phyloP scores from a whole-genome alignment of 2,888 invertebrate genomes.

The Scaptomyza caliginosa region DNA sequence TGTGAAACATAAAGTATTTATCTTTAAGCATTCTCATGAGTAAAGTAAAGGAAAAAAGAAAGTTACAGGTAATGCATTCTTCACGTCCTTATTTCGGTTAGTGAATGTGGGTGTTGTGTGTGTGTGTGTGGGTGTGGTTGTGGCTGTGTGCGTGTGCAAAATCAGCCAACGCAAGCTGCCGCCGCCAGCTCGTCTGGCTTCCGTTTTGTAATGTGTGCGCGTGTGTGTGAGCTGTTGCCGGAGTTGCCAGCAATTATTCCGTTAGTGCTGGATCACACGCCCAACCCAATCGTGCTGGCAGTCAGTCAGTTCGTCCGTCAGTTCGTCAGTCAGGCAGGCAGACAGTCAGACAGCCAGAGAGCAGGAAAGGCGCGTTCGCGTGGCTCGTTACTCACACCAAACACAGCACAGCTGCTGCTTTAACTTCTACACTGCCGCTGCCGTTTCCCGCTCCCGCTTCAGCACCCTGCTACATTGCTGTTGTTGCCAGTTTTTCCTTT shows the following conservation, averaged over 20 bases:
- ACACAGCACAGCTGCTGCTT: slow-evolving; percentile 65
- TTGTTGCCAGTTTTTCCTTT: slow-evolving; percentile 24
- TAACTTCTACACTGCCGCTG: not conserved
- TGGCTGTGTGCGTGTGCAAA: slow-evolving; percentile 44
- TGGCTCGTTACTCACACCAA: slow-evolving; percentile 77
- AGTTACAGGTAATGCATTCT: slow-evolving; percentile 24
- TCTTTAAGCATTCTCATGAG: too few relatives aligned
- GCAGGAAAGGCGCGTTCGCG: slow-evolving; percentile 72
- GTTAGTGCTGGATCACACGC: slow-evolving; percentile 71
- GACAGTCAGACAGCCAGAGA: slow-evolving; percentile 30
- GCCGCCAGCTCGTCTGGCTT: slow-evolving; percentile 75
- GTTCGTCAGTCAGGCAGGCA: not conserved
- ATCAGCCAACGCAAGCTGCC: slow-evolving; percentile 71
- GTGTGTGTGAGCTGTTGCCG: slow-evolving; percentile 35
- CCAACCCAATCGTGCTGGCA: slow-evolving; percentile 13
- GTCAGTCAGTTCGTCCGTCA: not conserved
- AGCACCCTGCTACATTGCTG: not conserved
- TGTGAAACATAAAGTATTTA: too few relatives aligned
- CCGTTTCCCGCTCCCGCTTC: not conserved
- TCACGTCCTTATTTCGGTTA: slow-evolving; percentile 12
- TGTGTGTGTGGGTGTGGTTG: slow-evolving; percentile 2
- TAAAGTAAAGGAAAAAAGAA: not conserved
- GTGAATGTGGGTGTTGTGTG: not conserved
- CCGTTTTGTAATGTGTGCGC: slow-evolving; percentile 47
- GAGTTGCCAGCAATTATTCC: slow-evolving; percentile 78